Percentiles rank a stretch among this genome's conserved stretches.
Evolutionary conservation across 2,113 vertebrate species (phyloP).

Genomic region (Jaculus jaculus): DNA sequence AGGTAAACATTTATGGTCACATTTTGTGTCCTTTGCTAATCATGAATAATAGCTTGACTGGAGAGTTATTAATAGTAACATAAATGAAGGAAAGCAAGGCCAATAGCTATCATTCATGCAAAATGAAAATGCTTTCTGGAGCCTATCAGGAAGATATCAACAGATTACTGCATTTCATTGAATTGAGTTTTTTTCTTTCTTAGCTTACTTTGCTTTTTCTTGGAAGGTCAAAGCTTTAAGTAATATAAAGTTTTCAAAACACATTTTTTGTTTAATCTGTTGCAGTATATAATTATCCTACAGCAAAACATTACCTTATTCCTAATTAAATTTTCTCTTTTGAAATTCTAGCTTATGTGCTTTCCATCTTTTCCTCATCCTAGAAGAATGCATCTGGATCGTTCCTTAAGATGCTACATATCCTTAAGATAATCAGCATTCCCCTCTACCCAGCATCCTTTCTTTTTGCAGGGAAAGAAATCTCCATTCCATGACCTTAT

Average conservation of each 20-base stretch:
- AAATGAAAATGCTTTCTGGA: background rate
- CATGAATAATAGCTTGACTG: background rate
- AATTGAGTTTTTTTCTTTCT: background rate
- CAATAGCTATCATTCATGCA: background rate
- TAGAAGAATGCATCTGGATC: background rate
- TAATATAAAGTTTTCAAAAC: background rate
- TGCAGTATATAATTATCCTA: background rate
- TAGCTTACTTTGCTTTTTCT: background rate
- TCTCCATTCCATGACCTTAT: background rate
- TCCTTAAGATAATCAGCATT: slow-evolving; percentile 3
- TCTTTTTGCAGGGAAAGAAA: background rate
- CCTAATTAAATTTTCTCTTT: slow-evolving; percentile 50
- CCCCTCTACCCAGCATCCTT: background rate
- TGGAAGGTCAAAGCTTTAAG: background rate
- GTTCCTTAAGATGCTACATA: background rate
- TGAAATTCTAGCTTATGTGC: slow-evolving; percentile 29
- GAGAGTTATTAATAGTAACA: background rate
- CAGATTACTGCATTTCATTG: background rate
- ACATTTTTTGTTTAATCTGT: background rate
- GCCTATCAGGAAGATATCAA: background rate
- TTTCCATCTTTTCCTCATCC: slow-evolving; percentile 14
- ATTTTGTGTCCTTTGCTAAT: background rate
- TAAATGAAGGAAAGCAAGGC: background rate
- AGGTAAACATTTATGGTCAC: background rate
- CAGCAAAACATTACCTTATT: background rate